phyloP scores from a whole-genome alignment of 2,797 vertebrate genomes.

The Micromesistius poutassou region DNA sequence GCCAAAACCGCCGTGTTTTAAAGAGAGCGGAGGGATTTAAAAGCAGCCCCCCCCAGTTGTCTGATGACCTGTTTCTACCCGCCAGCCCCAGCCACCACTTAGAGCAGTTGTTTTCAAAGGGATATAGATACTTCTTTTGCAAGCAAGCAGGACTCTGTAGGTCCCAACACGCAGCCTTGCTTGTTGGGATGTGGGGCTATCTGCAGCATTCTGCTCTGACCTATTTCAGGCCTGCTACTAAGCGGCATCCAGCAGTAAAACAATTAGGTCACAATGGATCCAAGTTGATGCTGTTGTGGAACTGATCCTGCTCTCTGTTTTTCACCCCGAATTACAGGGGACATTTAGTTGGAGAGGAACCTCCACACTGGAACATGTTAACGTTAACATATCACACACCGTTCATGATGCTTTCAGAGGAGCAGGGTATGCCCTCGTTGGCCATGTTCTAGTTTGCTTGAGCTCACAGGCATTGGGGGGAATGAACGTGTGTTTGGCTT shows the following conservation, averaged over 20 bases:
- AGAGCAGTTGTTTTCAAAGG: not conserved
- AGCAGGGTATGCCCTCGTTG: not conserved
- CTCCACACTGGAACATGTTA: not conserved
- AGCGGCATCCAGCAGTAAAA: conserved; percentile 47
- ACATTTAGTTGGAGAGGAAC: conserved; percentile 17
- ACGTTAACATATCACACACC: not conserved
- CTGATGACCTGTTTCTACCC: too few species aligned
- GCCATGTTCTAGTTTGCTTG: not conserved
- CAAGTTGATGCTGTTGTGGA: conserved; percentile 51
- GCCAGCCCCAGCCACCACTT: not conserved
- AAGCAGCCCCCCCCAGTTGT: too few species aligned
- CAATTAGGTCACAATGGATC: conserved; percentile 72
- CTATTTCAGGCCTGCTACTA: conserved; percentile 59
- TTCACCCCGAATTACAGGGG: not conserved
- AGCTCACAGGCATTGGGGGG: not conserved
- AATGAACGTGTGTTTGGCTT: not conserved
- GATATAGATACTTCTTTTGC: not conserved
- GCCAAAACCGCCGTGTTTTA: too few species aligned
- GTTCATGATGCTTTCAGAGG: not conserved
- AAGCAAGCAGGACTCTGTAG: not conserved
- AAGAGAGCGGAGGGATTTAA: too few species aligned
- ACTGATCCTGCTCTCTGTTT: conserved; percentile 33
- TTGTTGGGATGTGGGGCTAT: conserved; percentile 15
- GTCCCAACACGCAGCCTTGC: not conserved
- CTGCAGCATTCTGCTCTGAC: conserved; percentile 56